These are phyloP conservation scores for Pyrocephalus nanus DNA, from an alignment of 2,797 vertebrate genomes.

Conservation along the genomic window DNA sequence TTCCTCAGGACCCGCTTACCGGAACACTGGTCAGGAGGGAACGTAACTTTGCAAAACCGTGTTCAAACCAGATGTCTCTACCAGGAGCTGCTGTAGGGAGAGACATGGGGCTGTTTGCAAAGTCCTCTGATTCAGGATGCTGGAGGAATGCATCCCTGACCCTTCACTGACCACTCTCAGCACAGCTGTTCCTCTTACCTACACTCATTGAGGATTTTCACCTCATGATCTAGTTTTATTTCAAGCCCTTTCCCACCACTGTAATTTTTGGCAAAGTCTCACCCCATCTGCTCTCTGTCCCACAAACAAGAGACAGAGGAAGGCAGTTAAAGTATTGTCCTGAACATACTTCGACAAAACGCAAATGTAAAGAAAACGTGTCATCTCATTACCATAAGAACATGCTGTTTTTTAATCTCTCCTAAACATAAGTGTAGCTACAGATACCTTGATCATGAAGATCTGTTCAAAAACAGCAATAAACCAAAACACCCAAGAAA, in stretches of 20 bases:
- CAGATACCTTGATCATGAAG: background rate
- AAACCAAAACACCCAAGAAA: background rate
- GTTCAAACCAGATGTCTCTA: background rate
- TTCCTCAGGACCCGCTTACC: background rate
- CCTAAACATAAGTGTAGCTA: background rate
- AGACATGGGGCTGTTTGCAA: background rate
- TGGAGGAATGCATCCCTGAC: background rate
- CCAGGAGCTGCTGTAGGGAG: background rate
- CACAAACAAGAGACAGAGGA: background rate
- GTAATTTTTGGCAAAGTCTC: background rate
- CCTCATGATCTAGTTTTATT: background rate
- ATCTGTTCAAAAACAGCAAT: background rate
- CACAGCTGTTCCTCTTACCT: background rate
- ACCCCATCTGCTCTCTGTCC: background rate
- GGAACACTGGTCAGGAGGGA: background rate
- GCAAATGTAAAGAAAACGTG: background rate
- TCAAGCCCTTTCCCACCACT: background rate
- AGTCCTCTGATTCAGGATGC: background rate
- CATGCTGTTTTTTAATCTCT: background rate
- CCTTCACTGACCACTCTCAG: background rate
- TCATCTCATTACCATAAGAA: background rate
- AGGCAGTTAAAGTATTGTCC: background rate
- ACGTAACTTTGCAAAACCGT: background rate
- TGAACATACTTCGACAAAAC: background rate
- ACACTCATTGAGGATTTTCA: background rate